Evolutionary conservation across 2,113 vertebrate species (phyloP), one percentile per base, ranked within the genome.

Genomic region (human): DNA sequence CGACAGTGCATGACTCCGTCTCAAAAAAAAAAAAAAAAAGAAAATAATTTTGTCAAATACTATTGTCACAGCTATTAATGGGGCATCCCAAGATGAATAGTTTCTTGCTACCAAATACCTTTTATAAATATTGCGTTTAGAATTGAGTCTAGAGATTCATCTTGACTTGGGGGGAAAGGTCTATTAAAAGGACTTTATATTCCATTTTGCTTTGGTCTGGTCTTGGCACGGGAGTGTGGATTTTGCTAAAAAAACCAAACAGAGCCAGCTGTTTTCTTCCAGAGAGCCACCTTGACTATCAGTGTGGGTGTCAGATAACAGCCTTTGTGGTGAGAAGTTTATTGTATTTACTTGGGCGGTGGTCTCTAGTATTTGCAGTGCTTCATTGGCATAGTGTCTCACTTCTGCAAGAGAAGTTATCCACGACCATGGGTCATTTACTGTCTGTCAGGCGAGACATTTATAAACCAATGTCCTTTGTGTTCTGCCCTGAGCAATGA

Each of bases 261-360:
- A 96, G 68, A 96, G 80, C 82, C 82, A 78, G 7, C 35, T 97
- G 64, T 98, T 98, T 86, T 80, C 87, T 97, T 98, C 92, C 64
- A 79, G 64, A 96, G 80, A 93, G 72, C 85, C 90, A 48, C 90
- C 90, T 96, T 92, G 93, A 89, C 87, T 93, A 27, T 98, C 92
- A 96, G 82, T 84, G 55, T 97, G 94, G 90, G 86, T 98, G 97
- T 97, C 66, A 98, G 94, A 98, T 82, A 97, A 95, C 57, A 93
- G 93, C 76, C 84, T 98, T 98, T 80, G 66, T 96, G 84, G 94
- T 97, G 59, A 95, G 91, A 98, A 87, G 92, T 97, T 97, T 96
- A 82, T 95, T 96, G 87, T 97, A 73, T 97, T 98, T 97, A 98
- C 86, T 96, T 98, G 97, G 96, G 92, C 95, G 93, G 93, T 85